Percentiles rank a stretch among this genome's conserved stretches.
These are phyloP conservation scores for Ctenopoma multispine DNA, from an alignment of 2,797 vertebrate species.

Conservation along the genomic window DNA sequence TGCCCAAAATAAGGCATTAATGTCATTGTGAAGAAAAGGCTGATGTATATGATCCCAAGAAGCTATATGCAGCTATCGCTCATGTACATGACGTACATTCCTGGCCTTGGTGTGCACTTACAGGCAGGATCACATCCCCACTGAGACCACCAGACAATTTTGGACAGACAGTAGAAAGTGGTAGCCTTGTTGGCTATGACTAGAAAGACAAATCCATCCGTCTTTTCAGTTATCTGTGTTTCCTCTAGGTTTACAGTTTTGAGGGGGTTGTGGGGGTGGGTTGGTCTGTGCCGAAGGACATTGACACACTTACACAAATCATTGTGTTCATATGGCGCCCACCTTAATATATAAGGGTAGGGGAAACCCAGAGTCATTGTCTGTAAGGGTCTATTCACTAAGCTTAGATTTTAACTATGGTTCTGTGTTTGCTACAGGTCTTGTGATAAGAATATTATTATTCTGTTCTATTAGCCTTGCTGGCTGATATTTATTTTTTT, in stretches of 20 bases:
- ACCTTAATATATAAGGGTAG: too few species aligned
- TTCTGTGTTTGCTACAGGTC: slow-evolving; percentile 28
- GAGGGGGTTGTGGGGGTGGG: too few species aligned
- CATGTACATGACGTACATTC: slow-evolving; percentile 29
- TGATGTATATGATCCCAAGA: slow-evolving; percentile 17
- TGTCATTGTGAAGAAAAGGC: slow-evolving; percentile 30
- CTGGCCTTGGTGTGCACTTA: slow-evolving; percentile 19
- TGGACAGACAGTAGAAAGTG: slow-evolving; percentile 12
- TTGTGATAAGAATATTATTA: slow-evolving; percentile 5
- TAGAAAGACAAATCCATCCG: neutral
- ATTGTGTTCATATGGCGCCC: too few species aligned
- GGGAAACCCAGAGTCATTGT: too few species aligned
- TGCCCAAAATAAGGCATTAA: slow-evolving; percentile 50
- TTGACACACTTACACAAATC: too few species aligned
- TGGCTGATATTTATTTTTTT: too few species aligned
- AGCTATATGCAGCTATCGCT: slow-evolving; percentile 40
- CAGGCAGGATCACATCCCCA: neutral
- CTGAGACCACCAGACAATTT: slow-evolving; percentile 15
- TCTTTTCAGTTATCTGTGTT: neutral
- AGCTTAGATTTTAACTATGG: slow-evolving; percentile 17
- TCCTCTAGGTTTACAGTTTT: too few species aligned
- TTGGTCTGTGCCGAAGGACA: too few species aligned
- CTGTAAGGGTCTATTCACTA: slow-evolving; percentile 17
- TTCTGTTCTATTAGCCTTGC: too few species aligned
- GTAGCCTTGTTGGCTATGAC: neutral